Base-by-base conservation (phyloP, 1,140 invertebrate species). In the Cydia amplana region DNA sequence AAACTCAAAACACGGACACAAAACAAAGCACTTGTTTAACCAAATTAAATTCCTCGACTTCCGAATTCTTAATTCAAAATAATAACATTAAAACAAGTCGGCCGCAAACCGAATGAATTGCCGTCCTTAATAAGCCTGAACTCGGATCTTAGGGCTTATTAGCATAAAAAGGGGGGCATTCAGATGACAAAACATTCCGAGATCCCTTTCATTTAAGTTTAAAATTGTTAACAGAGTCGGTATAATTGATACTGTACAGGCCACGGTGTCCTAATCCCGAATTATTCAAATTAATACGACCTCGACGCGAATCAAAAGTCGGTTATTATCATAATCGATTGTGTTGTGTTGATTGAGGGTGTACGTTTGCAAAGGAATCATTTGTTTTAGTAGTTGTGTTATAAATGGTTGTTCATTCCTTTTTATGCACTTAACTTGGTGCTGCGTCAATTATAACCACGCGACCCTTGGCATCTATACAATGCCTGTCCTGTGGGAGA, bases 181-280 rank as follows among this genome's bases (percentile, higher is more conserved):
- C 81, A 84, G 82, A 87, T 87, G 86, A 87, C 87, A 85, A 90
- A 90, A 88, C 87, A 89, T 90, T 86, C 79, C 81, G 76, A 79
- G 79, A 82, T 80, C 85, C 84, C 86, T 89, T 89, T 87, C 85
- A 88, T 89, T 90, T 87, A 89, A 90, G 84, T 87, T 89, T 86
- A 87, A 89, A 88, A 88, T 89, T 87, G 87, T 89, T 83, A 64
- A 73, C 43, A 20, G 72, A 49, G 23, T 28, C 16, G 67, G 40
- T 16, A 28, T 73, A 73, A 73, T 73, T 73, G 72, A 73, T 73
- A 73, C 49, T 46, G 49, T 73, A 51, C 72, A 73, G 20, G 43
- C n/a, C 43, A 23, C 46, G 72, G 72, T 36, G 72, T 18, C 18
- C 23, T 73, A 49, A 55, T 32, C 43, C 72, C 4, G 20, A 73